These are phyloP conservation scores for Tricholaema leucomelas DNA, from an alignment of 2,113 vertebrate genomes.

Conservation along the genomic window DNA sequence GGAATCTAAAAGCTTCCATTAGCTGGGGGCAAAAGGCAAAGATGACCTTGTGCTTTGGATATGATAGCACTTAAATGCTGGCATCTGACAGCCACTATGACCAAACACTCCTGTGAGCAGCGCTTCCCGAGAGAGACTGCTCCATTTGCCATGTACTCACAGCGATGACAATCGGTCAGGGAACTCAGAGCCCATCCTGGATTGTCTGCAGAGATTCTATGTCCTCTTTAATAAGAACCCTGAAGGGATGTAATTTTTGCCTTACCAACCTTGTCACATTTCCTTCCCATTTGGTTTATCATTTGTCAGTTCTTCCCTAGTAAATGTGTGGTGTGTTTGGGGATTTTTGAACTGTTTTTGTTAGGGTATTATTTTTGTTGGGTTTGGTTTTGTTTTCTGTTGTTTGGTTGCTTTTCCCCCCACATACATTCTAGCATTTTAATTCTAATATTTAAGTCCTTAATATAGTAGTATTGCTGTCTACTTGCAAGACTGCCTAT, in stretches of 20 bases:
- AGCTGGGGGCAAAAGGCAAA: neutral
- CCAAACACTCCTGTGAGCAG: neutral
- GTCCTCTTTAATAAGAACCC: neutral
- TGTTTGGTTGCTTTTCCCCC: neutral
- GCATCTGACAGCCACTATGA: neutral
- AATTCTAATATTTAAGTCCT: neutral
- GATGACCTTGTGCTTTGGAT: neutral
- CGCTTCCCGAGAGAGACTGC: neutral
- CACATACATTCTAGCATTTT: neutral
- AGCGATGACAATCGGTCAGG: neutral
- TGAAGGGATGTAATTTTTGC: slow-evolving; percentile 23
- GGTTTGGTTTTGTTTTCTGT: neutral
- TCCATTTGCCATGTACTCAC: neutral
- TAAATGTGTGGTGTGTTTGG: too few species aligned
- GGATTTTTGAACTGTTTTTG: too few species aligned
- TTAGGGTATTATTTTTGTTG: too few species aligned
- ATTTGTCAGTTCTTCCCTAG: neutral
- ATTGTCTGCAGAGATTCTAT: neutral
- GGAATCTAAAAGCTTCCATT: neutral
- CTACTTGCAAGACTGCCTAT: neutral
- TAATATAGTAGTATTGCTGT: neutral
- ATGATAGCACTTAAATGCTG: neutral
- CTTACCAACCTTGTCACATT: neutral
- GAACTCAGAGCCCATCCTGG: neutral
- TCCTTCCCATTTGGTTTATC: neutral